These are phyloP conservation scores for Tiliqua scincoides DNA, from an alignment of 2,113 vertebrate species.

Conservation along the genomic window DNA sequence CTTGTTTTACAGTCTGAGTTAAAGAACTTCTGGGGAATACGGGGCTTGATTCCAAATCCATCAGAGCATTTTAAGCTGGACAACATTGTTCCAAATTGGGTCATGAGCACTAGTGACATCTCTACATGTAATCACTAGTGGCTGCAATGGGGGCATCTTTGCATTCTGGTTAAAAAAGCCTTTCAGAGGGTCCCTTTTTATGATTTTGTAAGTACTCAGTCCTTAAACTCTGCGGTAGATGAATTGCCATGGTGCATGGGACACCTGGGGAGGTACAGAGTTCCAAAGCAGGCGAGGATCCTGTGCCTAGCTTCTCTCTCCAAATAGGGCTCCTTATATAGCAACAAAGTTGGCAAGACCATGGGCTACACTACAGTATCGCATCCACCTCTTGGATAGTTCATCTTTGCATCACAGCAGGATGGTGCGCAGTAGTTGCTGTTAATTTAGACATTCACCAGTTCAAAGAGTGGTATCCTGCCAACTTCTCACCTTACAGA, in stretches of 20 bases:
- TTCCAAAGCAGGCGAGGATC: neutral
- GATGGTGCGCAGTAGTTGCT: rapidly evolving
- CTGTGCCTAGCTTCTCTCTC: neutral
- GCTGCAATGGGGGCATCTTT: conserved; percentile 17
- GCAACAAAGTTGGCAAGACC: neutral
- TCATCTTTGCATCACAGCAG: neutral
- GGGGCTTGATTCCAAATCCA: too few relatives aligned
- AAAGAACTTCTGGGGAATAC: neutral
- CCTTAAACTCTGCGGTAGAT: neutral
- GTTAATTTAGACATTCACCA: neutral
- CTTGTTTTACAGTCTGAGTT: neutral
- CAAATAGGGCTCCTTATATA: neutral
- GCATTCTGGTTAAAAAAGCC: neutral
- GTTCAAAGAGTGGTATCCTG: neutral
- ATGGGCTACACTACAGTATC: neutral
- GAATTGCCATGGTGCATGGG: neutral
- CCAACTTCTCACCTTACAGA: neutral
- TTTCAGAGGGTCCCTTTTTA: neutral
- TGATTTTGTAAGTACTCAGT: neutral
- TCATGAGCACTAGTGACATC: neutral
- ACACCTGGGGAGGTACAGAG: too few relatives aligned
- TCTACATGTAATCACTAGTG: neutral
- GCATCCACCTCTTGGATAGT: neutral
- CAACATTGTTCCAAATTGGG: neutral
- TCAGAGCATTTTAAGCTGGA: neutral